Conservation (phyloP, 2,888 invertebrate genomes). For the Noctua janthe region DNA sequence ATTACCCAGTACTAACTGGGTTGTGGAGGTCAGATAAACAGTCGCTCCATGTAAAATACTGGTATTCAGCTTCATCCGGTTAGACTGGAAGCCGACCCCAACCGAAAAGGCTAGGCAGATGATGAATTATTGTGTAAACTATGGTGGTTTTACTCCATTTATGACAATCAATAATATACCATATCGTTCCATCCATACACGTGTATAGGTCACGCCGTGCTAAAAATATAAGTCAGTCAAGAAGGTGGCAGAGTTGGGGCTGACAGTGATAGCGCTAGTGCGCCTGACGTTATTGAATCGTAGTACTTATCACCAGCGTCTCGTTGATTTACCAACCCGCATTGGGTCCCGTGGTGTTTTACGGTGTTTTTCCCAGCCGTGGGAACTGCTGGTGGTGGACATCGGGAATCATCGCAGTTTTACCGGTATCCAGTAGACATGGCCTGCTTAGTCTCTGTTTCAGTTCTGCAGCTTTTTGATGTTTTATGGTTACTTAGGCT, state of each 20-base stretch:
- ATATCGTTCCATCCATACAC: neutral
- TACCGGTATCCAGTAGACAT: neutral
- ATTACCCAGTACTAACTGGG: too few relatives aligned
- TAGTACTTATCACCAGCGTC: neutral
- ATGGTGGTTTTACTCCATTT: too few relatives aligned
- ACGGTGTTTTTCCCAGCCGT: neutral
- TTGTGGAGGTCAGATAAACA: too few relatives aligned
- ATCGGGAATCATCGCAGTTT: neutral
- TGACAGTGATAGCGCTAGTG: neutral
- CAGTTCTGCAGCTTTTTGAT: neutral
- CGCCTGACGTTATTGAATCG: neutral
- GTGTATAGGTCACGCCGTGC: neutral
- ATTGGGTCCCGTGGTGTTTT: neutral
- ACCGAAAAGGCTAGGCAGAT: too few relatives aligned
- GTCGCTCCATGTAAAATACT: too few relatives aligned
- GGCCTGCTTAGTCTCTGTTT: neutral
- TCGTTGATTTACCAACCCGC: neutral
- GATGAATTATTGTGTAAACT: too few relatives aligned
- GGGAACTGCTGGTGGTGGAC: neutral
- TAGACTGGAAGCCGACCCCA: too few relatives aligned
- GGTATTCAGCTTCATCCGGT: too few relatives aligned
- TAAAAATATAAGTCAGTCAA: neutral
- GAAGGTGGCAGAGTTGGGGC: neutral
- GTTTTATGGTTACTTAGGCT: neutral
- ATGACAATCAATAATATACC: neutral